Evolutionary conservation across 2,888 invertebrate species (phyloP), one percentile per base, ranked within the genome.

Genomic region (Oscheius sp.): DNA sequence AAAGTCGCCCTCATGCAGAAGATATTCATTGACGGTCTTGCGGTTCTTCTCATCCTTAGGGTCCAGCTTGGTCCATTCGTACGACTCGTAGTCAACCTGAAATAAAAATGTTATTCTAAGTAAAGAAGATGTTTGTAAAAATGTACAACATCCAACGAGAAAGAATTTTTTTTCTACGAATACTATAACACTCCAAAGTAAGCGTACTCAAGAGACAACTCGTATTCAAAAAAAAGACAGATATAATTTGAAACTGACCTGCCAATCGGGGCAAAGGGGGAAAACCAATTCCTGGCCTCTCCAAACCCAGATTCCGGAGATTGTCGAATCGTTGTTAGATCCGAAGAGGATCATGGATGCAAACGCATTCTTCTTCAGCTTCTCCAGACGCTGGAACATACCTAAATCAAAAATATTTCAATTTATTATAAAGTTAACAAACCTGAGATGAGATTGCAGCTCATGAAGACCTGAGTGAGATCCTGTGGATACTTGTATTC

Each of bases 281-380:
- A 99, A 99, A 84, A 93, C 97, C 72, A 99, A 92, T 27, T 95
- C 93, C 69, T 94, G 95, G 18, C 98, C 98, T 89, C 94, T 93
- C 98, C 98, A 99, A 84, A 97, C 93, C 98, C 98, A 99, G 88
- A 99, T 91, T 76, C 97, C 99, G 55, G 95, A 95, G 90, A 99
- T 98, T 87, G 93, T 92, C 89, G 93, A 95, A 91, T 96, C 92
- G 90, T 95, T 93, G 91, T 97, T 95, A 68, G 92, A 92, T 35
- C 98, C 98, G 90, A 97, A 98, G 76, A 99, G 92, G 88, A 94
- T 93, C 84, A 94, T 93, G 12, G 96, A 96, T 69, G 94, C 95
- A 90, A 99, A 98, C 1, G 96, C 94, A 89, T 94, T 93, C 91
- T 99, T 99, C 86, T 96, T 93, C 94, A 99, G 93, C 91, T 96